phyloP scores from a whole-genome alignment of 2,113 vertebrate species.

The Mustelus asterias region DNA sequence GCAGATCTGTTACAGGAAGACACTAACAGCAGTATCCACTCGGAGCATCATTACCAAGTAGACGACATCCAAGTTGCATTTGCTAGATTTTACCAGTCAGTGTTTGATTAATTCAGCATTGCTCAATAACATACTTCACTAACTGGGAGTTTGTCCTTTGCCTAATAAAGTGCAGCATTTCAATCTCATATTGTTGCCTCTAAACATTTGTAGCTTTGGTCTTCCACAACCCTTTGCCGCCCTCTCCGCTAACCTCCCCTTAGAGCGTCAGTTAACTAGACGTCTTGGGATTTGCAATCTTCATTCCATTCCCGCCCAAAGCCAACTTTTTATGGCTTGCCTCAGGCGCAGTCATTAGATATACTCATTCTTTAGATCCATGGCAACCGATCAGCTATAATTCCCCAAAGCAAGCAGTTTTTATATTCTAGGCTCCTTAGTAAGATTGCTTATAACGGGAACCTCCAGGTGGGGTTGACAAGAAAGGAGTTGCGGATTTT shows the following conservation, averaged over 20 bases:
- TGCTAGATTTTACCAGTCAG: background rate
- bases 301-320: background rate
- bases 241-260: background rate
- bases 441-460: background rate
- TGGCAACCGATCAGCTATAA: background rate
- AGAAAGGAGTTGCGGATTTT: background rate
- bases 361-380: background rate
- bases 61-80: background rate
- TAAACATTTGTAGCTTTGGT: background rate
- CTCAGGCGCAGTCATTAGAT: background rate
- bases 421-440: background rate
- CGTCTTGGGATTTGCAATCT: background rate
- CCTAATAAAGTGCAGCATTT: background rate
- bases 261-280: background rate
- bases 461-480: background rate
- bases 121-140: background rate
- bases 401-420: background rate
- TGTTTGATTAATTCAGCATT: background rate
- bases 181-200: no score
- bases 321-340: background rate
- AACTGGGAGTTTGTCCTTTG: background rate
- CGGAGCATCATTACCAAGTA: background rate
- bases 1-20: background rate
- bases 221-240: background rate
- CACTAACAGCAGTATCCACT: background rate